These are phyloP conservation scores for Dromas ardeola DNA, from an alignment of 2,113 vertebrate species.

Conservation along the genomic window DNA sequence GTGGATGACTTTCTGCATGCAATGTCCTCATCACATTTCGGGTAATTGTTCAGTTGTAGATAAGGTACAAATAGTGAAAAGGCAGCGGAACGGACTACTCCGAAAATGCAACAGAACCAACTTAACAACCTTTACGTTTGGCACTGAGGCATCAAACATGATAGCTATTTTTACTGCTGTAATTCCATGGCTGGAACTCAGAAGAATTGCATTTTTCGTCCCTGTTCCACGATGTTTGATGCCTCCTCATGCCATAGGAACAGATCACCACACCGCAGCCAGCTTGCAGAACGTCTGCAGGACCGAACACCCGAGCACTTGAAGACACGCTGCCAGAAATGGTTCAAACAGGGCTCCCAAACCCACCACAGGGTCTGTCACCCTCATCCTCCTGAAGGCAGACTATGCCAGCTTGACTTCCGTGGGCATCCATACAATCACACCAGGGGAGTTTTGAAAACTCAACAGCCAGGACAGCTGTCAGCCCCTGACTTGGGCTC, in stretches of 20 bases:
- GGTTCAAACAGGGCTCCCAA: not conserved
- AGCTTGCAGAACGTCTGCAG: not conserved
- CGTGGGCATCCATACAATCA: fast-evolving
- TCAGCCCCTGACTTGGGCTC: not conserved
- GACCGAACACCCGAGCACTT: not conserved
- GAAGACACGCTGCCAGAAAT: not conserved
- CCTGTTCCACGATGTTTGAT: not conserved
- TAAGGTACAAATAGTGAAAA: not conserved
- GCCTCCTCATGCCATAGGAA: not conserved
- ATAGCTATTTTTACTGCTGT: constrained; percentile 3
- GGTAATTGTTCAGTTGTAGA: not conserved
- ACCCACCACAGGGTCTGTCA: not conserved
- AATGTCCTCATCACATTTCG: not conserved
- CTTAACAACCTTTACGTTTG: not conserved
- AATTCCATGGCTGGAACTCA: not conserved
- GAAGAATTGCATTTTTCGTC: not conserved
- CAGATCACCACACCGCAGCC: not conserved
- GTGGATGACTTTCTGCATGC: constrained; percentile 3
- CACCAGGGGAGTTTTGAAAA: not conserved
- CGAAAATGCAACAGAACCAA: not conserved
- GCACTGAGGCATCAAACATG: not conserved
- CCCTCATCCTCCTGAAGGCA: not conserved
- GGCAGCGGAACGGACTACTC: not conserved
- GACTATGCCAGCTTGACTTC: fast-evolving
- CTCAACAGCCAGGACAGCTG: not conserved